These are phyloP conservation scores for Tenodera sinensis DNA, from an alignment of 2,888 invertebrate species.

Conservation along the genomic window DNA sequence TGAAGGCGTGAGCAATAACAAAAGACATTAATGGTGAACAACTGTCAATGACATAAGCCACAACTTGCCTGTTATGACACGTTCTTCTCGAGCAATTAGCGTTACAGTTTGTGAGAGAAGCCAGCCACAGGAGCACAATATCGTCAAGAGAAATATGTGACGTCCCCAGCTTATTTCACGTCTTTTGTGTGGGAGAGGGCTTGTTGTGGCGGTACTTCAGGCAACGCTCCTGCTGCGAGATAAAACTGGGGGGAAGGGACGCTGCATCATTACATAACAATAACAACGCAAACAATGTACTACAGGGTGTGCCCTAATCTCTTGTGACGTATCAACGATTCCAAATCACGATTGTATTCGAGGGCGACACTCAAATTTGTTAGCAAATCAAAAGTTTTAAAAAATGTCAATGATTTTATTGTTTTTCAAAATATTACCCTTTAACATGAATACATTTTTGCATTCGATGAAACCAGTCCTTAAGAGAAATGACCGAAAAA, in stretches of 20 bases:
- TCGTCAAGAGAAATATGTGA: background rate
- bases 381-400: too few relatives aligned
- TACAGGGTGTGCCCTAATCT: background rate
- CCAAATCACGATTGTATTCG: too few relatives aligned
- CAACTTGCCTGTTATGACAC: background rate
- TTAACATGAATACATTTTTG: too few relatives aligned
- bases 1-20: background rate
- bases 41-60: background rate
- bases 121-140: background rate
- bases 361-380: too few relatives aligned
- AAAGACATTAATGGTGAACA: background rate
- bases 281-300: background rate
- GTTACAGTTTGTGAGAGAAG: background rate
- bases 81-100: background rate
- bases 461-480: too few relatives aligned
- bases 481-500: too few relatives aligned
- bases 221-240: background rate
- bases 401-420: too few relatives aligned
- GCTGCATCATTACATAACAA: background rate
- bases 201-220: background rate
- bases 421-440: too few relatives aligned
- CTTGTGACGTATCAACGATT: background rate
- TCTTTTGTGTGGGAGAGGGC: background rate
- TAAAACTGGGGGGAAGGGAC: background rate
- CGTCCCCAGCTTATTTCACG: background rate